Percentiles rank a stretch among this genome's conserved stretches.
Evolutionary conservation across 1,140 invertebrate genomes (phyloP).

Genomic region (Drosophila funebris): DNA sequence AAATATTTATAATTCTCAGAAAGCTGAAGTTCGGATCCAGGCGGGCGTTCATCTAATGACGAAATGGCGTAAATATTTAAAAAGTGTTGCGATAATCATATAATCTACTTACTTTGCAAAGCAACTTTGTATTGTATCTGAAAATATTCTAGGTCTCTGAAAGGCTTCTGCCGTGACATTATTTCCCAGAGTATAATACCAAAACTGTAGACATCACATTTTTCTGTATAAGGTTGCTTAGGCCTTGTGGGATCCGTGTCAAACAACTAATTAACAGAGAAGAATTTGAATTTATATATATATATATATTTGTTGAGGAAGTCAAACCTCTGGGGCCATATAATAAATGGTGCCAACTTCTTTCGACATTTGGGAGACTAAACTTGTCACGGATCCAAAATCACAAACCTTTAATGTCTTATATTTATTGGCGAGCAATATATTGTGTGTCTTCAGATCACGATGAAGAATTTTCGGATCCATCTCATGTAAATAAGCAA

Average conservation of each 20-base stretch:
- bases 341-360: slow-evolving; percentile 17
- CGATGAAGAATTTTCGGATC: slow-evolving; percentile 23
- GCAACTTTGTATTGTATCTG: background rate
- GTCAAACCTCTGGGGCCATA: slow-evolving; percentile 37
- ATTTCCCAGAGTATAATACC: slow-evolving; percentile 38
- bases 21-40: background rate
- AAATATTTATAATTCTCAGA: background rate
- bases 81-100: too few species aligned
- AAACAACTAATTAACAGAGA: background rate
- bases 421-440: slow-evolving; percentile 14
- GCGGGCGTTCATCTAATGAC: background rate
- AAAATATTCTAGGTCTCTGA: background rate
- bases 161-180: slow-evolving; percentile 26
- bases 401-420: slow-evolving; percentile 36
- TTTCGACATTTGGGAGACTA: background rate
- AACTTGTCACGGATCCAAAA: slow-evolving; percentile 18
- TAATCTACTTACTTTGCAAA: too few species aligned
- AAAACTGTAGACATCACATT: slow-evolving; percentile 45
- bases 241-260: background rate
- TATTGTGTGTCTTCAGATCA: slow-evolving; percentile 39
- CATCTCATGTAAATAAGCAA: slow-evolving; percentile 27
- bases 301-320: too few species aligned
- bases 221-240: slow-evolving; percentile 9
- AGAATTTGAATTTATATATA: background rate
- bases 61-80: too few species aligned